Percentiles rank a stretch among this genome's conserved stretches.
These are phyloP conservation scores for Yponomeuta cagnagella DNA, from an alignment of 2,888 invertebrate genomes.

Conservation along the genomic window DNA sequence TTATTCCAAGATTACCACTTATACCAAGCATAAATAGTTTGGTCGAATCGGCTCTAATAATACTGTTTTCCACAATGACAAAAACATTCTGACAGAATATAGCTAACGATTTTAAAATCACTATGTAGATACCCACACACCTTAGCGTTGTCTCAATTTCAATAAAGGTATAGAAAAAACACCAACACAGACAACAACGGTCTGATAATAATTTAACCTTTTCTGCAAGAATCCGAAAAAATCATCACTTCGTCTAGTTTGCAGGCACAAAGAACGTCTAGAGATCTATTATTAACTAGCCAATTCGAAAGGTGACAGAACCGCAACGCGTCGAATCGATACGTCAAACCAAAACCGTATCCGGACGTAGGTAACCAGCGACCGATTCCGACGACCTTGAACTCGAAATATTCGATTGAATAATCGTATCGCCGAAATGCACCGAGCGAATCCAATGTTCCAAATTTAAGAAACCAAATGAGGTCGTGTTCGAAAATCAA, in stretches of 20 bases:
- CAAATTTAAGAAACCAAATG: neutral
- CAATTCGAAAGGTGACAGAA: neutral
- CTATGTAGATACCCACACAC: neutral
- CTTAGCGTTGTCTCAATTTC: neutral
- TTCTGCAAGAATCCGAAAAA: no score
- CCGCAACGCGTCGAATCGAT: conserved; percentile 6
- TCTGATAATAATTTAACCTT: no score
- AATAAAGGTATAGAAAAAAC: neutral
- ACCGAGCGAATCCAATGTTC: neutral
- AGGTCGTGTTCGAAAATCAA: neutral
- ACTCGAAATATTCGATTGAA: conserved; percentile 16
- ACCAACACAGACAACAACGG: neutral
- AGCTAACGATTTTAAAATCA: no score
- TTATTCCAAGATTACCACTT: no score
- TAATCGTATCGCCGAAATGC: neutral
- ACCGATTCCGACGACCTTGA: conserved; percentile 21
- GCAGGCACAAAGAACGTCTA: neutral
- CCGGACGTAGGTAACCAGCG: conserved; percentile 10
- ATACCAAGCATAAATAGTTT: no score
- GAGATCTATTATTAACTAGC: neutral
- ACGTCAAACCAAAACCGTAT: neutral
- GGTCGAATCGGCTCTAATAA: no score
- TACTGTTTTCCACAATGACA: no score
- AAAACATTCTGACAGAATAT: no score
- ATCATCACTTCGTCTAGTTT: no score